Conservation (phyloP, 2,113 vertebrate species). For the Trachemys scripta region DNA sequence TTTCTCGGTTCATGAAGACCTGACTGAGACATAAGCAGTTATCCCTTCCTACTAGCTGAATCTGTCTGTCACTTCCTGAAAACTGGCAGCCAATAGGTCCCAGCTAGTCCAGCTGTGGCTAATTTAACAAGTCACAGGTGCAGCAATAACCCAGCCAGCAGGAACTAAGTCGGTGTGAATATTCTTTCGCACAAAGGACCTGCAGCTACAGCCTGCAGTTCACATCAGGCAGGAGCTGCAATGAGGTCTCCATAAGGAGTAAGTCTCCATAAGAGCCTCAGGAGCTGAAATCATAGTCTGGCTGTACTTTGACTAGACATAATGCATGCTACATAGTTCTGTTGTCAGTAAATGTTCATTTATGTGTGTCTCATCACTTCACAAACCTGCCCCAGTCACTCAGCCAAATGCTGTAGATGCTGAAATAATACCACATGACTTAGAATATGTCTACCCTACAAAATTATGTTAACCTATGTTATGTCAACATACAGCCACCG, state of each 20-base stretch:
- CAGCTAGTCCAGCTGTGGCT: conserved; percentile 57
- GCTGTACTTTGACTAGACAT: not conserved
- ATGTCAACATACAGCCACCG: not conserved
- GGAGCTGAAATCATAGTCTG: conserved; percentile 2
- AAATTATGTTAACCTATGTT: not conserved
- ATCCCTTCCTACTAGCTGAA: not conserved
- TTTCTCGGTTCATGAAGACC: not conserved
- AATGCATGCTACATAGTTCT: not conserved
- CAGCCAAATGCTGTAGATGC: not conserved
- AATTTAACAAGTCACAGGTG: conserved; percentile 69
- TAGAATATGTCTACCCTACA: not conserved
- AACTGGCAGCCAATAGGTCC: conserved; percentile 13
- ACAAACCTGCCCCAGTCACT: not conserved
- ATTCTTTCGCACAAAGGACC: not conserved
- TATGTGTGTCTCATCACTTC: not conserved
- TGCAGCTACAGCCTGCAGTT: conserved; percentile 13
- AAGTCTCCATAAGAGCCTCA: conserved; percentile 2
- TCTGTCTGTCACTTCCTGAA: not conserved
- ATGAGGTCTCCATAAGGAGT: not conserved
- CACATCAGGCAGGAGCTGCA: not conserved
- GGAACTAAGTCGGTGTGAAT: conserved; percentile 13
- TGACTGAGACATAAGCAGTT: not conserved
- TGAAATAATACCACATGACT: not conserved
- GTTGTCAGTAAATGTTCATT: not conserved
- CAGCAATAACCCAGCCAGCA: conserved; percentile 64